Percentiles rank a stretch among this genome's conserved stretches.
These are phyloP conservation scores for Sebastes kiyomatsui DNA, from an alignment of 2,797 vertebrate genomes.

Conservation along the genomic window DNA sequence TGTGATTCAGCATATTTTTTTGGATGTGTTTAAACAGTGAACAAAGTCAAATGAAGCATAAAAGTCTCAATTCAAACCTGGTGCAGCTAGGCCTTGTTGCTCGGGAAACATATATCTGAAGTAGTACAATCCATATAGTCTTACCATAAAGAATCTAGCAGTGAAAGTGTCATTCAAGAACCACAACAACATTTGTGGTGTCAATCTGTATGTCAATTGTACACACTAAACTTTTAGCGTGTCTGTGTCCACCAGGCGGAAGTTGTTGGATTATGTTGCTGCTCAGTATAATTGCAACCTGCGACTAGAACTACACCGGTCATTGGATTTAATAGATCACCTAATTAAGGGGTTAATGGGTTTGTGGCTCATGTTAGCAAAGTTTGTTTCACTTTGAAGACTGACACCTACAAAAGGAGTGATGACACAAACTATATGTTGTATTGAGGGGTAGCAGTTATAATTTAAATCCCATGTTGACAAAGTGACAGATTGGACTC, in stretches of 20 bases:
- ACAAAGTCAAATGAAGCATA: background rate
- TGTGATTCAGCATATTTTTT: constrained; percentile 1
- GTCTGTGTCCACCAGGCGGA: background rate
- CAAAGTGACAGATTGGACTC: background rate
- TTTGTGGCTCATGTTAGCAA: background rate
- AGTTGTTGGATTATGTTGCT: background rate
- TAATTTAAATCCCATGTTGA: background rate
- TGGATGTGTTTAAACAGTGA: background rate
- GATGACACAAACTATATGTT: background rate
- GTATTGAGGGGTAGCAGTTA: background rate
- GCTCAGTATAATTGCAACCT: background rate
- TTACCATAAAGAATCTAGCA: background rate
- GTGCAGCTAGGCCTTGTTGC: background rate
- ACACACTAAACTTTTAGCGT: background rate
- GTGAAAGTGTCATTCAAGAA: background rate
- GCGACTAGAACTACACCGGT: background rate
- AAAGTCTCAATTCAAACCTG: background rate
- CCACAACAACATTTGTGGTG: background rate
- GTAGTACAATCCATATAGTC: background rate
- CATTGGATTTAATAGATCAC: constrained; percentile 10
- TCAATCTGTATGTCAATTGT: background rate
- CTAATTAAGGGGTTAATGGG: background rate
- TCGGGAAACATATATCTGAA: background rate
- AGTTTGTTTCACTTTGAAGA: background rate
- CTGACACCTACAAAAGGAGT: background rate